These are phyloP conservation scores for Chrosomus eos DNA, from an alignment of 2,797 vertebrate genomes.

Conservation along the genomic window DNA sequence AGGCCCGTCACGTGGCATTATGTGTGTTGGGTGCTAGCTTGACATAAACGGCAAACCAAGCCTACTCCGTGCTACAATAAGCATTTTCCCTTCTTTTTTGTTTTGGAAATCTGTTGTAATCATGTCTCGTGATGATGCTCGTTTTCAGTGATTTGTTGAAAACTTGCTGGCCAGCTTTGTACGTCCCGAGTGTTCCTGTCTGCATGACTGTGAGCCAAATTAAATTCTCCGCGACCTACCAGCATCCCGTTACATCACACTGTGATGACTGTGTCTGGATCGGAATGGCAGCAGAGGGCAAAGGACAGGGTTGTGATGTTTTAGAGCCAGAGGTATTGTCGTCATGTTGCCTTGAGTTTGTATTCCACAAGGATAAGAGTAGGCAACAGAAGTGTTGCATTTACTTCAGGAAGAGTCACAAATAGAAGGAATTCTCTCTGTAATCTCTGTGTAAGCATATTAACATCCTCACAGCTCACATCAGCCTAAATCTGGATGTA, in stretches of 20 bases:
- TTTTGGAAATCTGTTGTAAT: conserved; percentile 16
- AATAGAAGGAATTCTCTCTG: conserved; percentile 62
- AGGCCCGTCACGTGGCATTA: not conserved
- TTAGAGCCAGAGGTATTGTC: not conserved
- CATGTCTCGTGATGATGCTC: not conserved
- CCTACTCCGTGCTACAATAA: not conserved
- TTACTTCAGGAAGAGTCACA: conserved; percentile 59
- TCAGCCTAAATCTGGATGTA: conserved; percentile 60
- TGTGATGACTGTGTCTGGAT: conserved; percentile 10
- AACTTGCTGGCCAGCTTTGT: not conserved
- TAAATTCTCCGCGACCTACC: conserved; percentile 27
- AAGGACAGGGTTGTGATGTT: conserved; percentile 16
- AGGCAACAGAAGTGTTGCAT: conserved; percentile 60
- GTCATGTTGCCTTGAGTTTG: conserved; percentile 23
- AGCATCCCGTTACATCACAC: conserved; percentile 40
- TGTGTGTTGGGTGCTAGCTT: not conserved
- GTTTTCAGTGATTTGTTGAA: conserved; percentile 28
- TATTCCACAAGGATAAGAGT: conserved; percentile 18
- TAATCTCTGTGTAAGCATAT: conserved; percentile 72
- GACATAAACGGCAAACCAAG: not conserved
- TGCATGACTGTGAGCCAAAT: conserved; percentile 34
- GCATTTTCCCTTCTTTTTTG: not conserved
- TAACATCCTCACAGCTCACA: conserved; percentile 50
- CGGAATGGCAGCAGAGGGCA: not conserved
- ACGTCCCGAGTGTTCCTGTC: conserved; percentile 25